Conservation (phyloP, 2,113 vertebrate genomes). For the Amblyornis subalaris region DNA sequence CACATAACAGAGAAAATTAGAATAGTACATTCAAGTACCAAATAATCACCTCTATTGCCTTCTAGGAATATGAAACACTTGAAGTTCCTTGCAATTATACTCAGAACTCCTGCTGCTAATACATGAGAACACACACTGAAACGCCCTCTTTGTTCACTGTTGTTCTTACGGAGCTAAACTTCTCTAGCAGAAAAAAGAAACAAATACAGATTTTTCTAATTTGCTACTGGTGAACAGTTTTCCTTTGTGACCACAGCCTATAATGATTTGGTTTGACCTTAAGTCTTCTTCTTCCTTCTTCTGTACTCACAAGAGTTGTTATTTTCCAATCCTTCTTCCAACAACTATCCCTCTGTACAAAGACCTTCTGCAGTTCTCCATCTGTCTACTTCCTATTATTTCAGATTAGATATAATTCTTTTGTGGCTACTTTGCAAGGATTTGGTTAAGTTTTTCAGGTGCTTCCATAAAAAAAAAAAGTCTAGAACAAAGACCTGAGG, state of each 20-base stretch:
- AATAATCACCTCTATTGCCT: neutral
- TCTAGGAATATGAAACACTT: neutral
- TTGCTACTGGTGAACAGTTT: neutral
- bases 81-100: neutral
- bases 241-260: neutral
- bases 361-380: neutral
- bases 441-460: neutral
- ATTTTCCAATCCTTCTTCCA: neutral
- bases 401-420: neutral
- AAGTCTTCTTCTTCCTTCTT: neutral
- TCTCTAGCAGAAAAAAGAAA: neutral
- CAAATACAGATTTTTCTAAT: neutral
- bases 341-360: neutral
- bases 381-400: neutral
- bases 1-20: neutral
- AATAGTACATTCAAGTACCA: neutral
- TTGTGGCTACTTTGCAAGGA: neutral
- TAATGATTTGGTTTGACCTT: neutral
- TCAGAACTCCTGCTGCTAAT: neutral
- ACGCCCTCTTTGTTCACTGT: neutral
- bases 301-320: neutral
- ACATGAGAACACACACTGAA: fast-evolving
- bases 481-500: neutral
- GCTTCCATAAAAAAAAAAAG: neutral
- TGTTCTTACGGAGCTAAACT: neutral